Evolutionary conservation across 1,140 invertebrate species (phyloP).

Genomic region (Trichonephila clavata): DNA sequence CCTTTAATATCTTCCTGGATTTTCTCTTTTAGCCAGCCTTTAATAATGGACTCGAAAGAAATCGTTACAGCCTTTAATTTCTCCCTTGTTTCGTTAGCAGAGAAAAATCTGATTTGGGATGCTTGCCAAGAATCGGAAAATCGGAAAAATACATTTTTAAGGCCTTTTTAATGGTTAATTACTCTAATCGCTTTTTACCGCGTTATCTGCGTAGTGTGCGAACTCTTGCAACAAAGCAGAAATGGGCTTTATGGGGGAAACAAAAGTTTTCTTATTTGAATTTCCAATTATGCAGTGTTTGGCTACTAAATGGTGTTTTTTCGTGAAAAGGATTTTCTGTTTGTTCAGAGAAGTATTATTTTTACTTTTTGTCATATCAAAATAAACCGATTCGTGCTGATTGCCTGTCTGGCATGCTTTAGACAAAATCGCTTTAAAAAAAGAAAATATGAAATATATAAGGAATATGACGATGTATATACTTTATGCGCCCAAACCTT

Average conservation of each 20-base stretch:
- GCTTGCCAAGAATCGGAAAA: conserved; percentile 45
- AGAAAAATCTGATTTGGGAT: conserved; percentile 44
- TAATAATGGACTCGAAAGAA: conserved; percentile 50
- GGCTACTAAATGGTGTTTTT: background rate
- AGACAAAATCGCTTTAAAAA: background rate
- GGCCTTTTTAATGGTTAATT: conserved; percentile 60
- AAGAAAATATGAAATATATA: too few species aligned
- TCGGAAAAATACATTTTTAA: conserved; percentile 63
- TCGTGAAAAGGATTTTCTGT: background rate
- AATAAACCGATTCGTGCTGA: background rate
- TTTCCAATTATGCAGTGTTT: conserved; percentile 46
- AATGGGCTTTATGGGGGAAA: conserved; percentile 25
- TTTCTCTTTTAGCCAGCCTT: conserved; percentile 18
- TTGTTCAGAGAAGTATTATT: background rate
- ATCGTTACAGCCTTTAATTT: conserved; percentile 37
- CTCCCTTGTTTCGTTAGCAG: background rate
- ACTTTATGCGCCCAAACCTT: too few species aligned
- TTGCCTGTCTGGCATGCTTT: background rate
- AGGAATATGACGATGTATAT: too few species aligned
- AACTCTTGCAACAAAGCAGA: background rate
- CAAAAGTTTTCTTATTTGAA: conserved; percentile 48
- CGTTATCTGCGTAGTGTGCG: background rate
- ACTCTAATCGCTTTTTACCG: conserved; percentile 54
- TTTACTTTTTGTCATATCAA: background rate
- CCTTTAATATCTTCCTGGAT: conserved; percentile 32